Base-by-base conservation (phyloP, 2,797 vertebrate species). In the Erithacus rubecula region DNA sequence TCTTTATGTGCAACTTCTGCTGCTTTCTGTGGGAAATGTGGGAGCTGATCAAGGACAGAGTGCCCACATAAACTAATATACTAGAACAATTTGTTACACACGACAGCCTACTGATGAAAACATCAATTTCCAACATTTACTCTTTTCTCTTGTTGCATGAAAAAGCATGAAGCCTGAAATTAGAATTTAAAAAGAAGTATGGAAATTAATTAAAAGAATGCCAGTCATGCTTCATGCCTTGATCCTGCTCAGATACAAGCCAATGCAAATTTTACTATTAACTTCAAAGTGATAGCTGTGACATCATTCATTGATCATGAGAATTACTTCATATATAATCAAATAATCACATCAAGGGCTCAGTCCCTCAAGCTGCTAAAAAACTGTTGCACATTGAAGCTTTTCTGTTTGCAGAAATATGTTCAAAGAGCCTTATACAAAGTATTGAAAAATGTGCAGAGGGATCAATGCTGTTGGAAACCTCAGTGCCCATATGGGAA, bases 201-300 rank as follows among this genome's bases (percentile, higher is more conserved):
- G 93, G 93, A 64, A 93, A 60, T 80, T 83, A 83, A 93, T 95
- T 87, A 94, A 84, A 87, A 81, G 51, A 71, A 68, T 77, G 90
- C 78, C 86, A 76, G 52, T 72, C 77, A 67, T 79, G 71, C 70
- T 85, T 52, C 60, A 23, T 65, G 90, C 78, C 93, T 95, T 92
- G 89, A 95, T 93, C 93, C 95, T 55, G 64, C 89, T 83, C 64
- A 68, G n/a, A 95, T 80, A 87, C 70, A 93, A 95, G 67, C 92
- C 81, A 87, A 83, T 94, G 92, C 71, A 84, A 96, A 90, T 94
- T 96, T 89, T 94, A 43, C 83, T 53, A 16, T 83, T 90, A 53
- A 94, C 95, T 96, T 96, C 96, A 95, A 95, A 95, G 96, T 32
- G 43, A 68, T 89, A 53, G 72, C 83, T 8, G 64, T 90, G 94